Evolutionary conservation across 2,113 vertebrate genomes (phyloP).

Genomic region (Saguinus midas): DNA sequence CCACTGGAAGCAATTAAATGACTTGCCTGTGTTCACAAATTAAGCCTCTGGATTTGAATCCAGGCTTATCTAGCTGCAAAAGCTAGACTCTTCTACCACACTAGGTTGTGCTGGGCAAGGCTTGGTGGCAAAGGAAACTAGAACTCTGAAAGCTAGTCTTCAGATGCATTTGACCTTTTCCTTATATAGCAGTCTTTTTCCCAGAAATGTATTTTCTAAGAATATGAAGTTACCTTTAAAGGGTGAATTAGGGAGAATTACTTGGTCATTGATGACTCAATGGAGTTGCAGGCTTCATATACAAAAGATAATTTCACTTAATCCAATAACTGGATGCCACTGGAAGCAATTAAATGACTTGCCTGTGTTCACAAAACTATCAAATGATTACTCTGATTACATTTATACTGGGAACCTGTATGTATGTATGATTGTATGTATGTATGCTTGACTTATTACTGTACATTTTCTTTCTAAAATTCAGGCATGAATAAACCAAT

Average conservation of each 20-base stretch:
- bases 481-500: neutral
- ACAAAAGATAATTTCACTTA: constrained; percentile 33
- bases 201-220: neutral
- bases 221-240: neutral
- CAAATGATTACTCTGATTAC: neutral
- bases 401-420: neutral
- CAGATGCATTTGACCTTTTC: neutral
- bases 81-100: neutral
- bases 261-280: neutral
- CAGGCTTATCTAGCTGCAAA: neutral
- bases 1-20: neutral
- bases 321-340: neutral
- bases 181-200: neutral
- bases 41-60: neutral
- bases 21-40: neutral
- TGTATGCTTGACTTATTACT: too few species aligned
- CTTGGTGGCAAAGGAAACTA: neutral
- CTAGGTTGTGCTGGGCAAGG: neutral
- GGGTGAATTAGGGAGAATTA: neutral
- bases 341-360: too few species aligned
- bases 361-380: too few species aligned
- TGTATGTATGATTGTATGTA: neutral
- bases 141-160: neutral
- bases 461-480: neutral
- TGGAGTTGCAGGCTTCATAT: neutral